These are phyloP conservation scores for Elegia similella DNA, from an alignment of 2,888 invertebrate species.

Conservation along the genomic window DNA sequence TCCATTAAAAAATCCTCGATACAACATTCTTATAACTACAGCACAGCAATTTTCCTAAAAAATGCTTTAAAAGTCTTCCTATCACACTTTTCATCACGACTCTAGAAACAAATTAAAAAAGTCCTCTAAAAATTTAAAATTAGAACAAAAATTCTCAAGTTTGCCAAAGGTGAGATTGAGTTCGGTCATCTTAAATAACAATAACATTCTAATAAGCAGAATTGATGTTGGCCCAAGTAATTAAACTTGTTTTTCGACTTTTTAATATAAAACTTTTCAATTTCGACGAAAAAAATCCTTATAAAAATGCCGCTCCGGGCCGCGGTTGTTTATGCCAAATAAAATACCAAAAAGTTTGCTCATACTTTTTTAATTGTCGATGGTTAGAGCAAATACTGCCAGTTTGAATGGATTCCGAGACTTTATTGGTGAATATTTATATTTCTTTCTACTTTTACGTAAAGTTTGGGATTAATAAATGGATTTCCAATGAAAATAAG, in stretches of 20 bases:
- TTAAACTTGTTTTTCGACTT: conserved; percentile 69
- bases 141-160: conserved; percentile 5
- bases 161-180: conserved; percentile 30
- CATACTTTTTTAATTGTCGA: conserved; percentile 18
- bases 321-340: conserved; percentile 32
- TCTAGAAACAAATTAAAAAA: conserved; percentile 9
- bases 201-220: conserved; percentile 58
- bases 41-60: not conserved
- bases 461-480: too few species aligned
- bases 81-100: not conserved
- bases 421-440: not conserved
- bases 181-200: conserved; percentile 42
- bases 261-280: conserved; percentile 72
- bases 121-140: conserved; percentile 13
- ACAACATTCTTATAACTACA: too few species aligned
- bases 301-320: conserved; percentile 30
- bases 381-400: conserved; percentile 1
- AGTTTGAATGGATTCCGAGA: not conserved
- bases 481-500: too few species aligned
- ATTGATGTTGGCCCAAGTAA: conserved; percentile 60
- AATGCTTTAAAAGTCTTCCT: not conserved
- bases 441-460: not conserved
- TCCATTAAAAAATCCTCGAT: not conserved
- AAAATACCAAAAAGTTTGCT: conserved; percentile 12
- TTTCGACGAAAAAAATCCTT: conserved; percentile 44